phyloP scores from a whole-genome alignment of 2,797 vertebrate species.

The Columba guinea region DNA sequence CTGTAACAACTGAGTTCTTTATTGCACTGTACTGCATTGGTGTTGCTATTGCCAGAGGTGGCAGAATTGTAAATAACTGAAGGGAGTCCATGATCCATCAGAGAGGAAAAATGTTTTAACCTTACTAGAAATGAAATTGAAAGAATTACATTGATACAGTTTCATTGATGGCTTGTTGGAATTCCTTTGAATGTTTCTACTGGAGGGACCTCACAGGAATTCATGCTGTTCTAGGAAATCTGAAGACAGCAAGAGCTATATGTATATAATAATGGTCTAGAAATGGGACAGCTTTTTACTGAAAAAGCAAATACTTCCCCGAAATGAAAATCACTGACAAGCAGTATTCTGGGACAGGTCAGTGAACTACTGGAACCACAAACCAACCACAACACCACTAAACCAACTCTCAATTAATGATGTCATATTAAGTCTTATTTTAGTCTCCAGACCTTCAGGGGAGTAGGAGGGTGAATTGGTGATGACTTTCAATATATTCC shows the following conservation, averaged over 20 bases:
- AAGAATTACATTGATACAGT: fast-evolving
- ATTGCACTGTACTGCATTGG: background rate
- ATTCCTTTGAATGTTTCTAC: background rate
- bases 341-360: background rate
- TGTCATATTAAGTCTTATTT: background rate
- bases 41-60: background rate
- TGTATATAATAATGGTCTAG: background rate
- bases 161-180: background rate
- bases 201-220: background rate
- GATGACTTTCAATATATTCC: background rate
- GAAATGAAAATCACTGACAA: background rate
- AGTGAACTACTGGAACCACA: background rate
- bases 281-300: background rate
- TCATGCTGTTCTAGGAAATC: background rate
- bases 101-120: background rate
- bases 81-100: background rate
- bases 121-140: background rate
- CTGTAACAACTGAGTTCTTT: background rate
- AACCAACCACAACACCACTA: fast-evolving
- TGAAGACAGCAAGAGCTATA: background rate
- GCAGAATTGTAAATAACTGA: background rate
- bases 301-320: background rate
- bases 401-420: background rate
- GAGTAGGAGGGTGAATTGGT: fast-evolving
- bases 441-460: background rate